Percentiles rank a stretch among this genome's conserved stretches.
These are phyloP conservation scores for Cyclopterus lumpus DNA, from an alignment of 2,797 vertebrate species.

Conservation along the genomic window DNA sequence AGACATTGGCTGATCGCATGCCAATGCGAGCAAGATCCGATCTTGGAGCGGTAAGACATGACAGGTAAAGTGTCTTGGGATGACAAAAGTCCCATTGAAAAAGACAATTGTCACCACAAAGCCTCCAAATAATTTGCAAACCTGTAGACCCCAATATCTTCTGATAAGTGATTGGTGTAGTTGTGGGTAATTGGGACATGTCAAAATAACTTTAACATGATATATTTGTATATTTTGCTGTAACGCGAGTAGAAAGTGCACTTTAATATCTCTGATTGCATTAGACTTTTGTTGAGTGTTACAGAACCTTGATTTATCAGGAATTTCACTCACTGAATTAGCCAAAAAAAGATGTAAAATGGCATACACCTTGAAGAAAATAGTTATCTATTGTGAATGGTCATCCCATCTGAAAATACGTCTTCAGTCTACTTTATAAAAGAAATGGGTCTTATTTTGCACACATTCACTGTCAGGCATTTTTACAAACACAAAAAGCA, in stretches of 20 bases:
- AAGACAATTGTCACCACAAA: no score
- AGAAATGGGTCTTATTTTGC: constrained; percentile 1
- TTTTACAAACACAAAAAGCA: constrained; percentile 31
- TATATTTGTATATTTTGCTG: neutral
- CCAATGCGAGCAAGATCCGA: no score
- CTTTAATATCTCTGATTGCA: neutral
- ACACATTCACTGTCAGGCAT: neutral
- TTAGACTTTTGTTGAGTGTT: neutral
- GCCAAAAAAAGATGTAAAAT: neutral
- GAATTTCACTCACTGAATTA: neutral
- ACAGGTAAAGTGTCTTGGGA: no score
- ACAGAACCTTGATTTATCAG: neutral
- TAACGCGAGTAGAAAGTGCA: no score
- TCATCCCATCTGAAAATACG: accelerated
- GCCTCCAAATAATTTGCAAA: neutral
- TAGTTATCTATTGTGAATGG: neutral
- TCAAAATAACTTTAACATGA: no score
- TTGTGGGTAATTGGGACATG: no score
- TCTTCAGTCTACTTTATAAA: constrained; percentile 4
- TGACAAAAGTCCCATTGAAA: no score
- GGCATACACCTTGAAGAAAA: neutral
- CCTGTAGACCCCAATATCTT: neutral
- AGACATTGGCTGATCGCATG: no score
- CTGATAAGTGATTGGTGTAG: no score
- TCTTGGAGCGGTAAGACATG: no score